These are phyloP conservation scores for Proisotoma minuta DNA, from an alignment of 2,888 invertebrate species.

Conservation along the genomic window DNA sequence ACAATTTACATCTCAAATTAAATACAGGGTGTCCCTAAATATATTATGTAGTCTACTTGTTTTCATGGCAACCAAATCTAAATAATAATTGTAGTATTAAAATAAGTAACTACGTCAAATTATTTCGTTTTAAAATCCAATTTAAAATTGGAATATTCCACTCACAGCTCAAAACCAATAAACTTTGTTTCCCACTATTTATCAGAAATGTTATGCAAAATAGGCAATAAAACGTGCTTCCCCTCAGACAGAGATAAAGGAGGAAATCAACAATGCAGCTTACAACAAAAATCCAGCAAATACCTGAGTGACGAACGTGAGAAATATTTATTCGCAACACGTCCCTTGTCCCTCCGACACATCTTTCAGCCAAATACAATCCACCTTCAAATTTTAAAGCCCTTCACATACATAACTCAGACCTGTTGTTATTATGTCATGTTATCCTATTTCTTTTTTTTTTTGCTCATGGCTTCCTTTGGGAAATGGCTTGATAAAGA, in stretches of 20 bases:
- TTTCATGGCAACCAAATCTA: neutral
- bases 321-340: neutral
- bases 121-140: neutral
- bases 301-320: neutral
- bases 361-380: neutral
- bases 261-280: neutral
- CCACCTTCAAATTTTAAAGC: neutral
- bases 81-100: too few relatives aligned
- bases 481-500: too few relatives aligned
- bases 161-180: neutral
- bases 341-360: neutral
- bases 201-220: constrained; percentile 41
- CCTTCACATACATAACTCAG: neutral
- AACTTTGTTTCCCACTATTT: constrained; percentile 22
- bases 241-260: constrained; percentile 17
- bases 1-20: too few relatives aligned
- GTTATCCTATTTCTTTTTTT: too few relatives aligned
- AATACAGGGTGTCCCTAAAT: too few relatives aligned
- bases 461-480: too few relatives aligned
- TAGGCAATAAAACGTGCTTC: constrained; percentile 27
- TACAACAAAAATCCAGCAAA: neutral
- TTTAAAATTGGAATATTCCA: neutral
- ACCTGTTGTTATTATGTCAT: neutral
- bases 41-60: too few relatives aligned
- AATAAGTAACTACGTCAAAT: too few relatives aligned